A percentile compares a stretch with the other conserved stretches of the same genome.
These are phyloP conservation scores for Rotaria sp. DNA, from an alignment of 2,888 invertebrate species.

Conservation along the genomic window DNA sequence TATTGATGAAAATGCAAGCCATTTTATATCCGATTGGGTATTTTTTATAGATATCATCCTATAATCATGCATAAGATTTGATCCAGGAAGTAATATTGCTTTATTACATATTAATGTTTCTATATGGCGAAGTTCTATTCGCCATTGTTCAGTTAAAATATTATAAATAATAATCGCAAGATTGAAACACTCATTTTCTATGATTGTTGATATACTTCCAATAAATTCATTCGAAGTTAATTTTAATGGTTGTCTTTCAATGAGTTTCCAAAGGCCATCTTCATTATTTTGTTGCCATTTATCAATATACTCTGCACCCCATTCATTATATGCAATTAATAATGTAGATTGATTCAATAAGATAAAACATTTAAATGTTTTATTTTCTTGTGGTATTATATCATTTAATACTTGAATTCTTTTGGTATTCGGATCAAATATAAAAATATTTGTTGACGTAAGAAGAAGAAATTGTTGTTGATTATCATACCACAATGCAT, in stretches of 20 bases:
- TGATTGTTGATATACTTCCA: not conserved
- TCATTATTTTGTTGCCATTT: not conserved
- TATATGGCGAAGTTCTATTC: not conserved
- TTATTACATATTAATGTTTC: not conserved
- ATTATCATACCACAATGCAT: not conserved
- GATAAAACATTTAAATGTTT: not conserved
- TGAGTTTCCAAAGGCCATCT: not conserved
- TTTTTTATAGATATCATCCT: not conserved
- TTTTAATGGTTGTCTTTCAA: not conserved
- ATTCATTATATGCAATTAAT: slow-evolving; percentile 1
- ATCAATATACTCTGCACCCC: not conserved
- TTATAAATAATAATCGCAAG: not conserved
- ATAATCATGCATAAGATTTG: not conserved
- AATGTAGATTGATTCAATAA: not conserved
- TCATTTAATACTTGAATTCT: not conserved
- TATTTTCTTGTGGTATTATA: not conserved
- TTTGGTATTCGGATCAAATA: not conserved
- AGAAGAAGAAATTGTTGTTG: not conserved
- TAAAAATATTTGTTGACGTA: not conserved
- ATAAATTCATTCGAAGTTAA: not conserved
- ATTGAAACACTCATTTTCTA: not conserved
- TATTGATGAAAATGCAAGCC: not conserved
- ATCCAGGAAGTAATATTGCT: not conserved
- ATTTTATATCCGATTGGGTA: not conserved
- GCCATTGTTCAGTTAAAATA: not conserved